A percentile compares a stretch with the other conserved stretches of the same genome.
Evolutionary conservation across 2,113 vertebrate genomes (phyloP).

Genomic region (Felis catus): F.catus_Fca126_mat1.0 CM031418.1:5425001-5425500

Average conservation of each 20-base stretch:
- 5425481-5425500: too few relatives aligned
- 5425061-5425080: not conserved
- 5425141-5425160: not conserved
- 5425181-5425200: not conserved
- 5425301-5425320: not conserved
- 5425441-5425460: too few relatives aligned
- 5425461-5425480: too few relatives aligned
- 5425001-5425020: not conserved
- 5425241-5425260: not conserved
- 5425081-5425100: not conserved
- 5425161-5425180: not conserved
- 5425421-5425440: not conserved
- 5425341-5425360: not conserved
- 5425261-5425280: not conserved
- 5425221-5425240: not conserved
- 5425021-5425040: not conserved
- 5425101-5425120: not conserved
- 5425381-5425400: not conserved
- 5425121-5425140: not conserved
- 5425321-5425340: not conserved
- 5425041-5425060: not conserved
- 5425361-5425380: not conserved
- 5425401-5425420: not conserved
- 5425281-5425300: conserved; percentile 12
- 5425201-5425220: not conserved